Base-by-base conservation (phyloP, 2,888 invertebrate genomes). In the Nebria brevicollis region DNA sequence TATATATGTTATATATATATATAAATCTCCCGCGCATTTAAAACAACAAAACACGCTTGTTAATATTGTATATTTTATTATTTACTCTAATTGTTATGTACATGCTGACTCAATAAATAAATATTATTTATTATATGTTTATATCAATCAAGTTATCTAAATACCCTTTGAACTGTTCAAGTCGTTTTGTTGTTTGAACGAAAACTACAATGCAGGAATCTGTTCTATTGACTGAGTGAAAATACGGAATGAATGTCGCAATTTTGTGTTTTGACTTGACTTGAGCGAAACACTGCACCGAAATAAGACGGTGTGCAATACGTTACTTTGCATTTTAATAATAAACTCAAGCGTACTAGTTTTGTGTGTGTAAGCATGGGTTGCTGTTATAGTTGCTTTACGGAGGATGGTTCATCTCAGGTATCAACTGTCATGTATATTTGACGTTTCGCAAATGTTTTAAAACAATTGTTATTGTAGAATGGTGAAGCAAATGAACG, bases 401-500 rank as follows among this genome's bases (percentile, higher is more conserved):
- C 93, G 86, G 93, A 94, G 88, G 94, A 94, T 87, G 91, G 89
- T 83, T 91, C 93, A 84, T 91, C 93, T 82, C 94, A 94, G 93
- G 94, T 94, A 81, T 77, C 20, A 20, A 82, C 76, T 77, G 72
- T 81, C 77, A 72, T 73, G 81, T 82, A 65, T 26, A 82, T 75
- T 74, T 81, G 82, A 75, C 70, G 66, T 81, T 75, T 82, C 42
- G 15, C 77, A 42, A 72, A 80, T 83, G 74, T 64, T 74, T 81
- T 70, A n/a, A 64, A 70, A 74, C 7, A 72, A 66, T 75, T 42
- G 11, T 66, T 66, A 83, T 84, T 85, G 86, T 87, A 92, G 92
- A 88, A 88, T 83, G 91, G 91, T n/a, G 92, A 93, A 85, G 89
- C 90, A 8, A 95, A 94, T 86, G 96, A 96, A 89, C 90, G 95